Conservation (phyloP, 2,113 vertebrate species). For the Sardina pilchardus region DNA sequence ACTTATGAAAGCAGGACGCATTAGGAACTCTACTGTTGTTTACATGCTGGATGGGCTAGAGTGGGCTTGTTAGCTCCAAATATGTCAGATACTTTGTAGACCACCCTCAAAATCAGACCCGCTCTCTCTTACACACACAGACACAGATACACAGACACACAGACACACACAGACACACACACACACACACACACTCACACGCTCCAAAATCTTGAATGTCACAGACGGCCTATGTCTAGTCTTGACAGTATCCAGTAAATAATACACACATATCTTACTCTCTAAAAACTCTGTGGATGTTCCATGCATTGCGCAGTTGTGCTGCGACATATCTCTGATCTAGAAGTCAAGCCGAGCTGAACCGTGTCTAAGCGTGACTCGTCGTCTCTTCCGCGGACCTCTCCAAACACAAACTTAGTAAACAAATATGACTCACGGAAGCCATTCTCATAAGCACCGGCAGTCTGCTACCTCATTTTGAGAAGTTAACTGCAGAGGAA, state of each 20-base stretch:
- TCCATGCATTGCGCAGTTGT: not conserved
- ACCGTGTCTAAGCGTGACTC: not conserved
- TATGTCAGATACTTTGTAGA: not conserved
- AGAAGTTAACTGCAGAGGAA: not conserved
- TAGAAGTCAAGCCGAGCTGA: not conserved
- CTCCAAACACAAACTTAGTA: not conserved
- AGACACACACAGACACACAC: not conserved
- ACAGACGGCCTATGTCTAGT: not conserved
- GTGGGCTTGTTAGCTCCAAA: not conserved
- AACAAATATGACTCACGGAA: not conserved
- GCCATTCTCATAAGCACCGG: not conserved
- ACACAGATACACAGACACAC: not conserved
- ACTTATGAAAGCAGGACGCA: not conserved
- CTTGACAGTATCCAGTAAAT: not conserved
- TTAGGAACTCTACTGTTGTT: not conserved
- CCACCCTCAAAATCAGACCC: not conserved
- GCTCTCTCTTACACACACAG: not conserved
- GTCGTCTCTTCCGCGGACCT: not conserved
- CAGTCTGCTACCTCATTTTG: not conserved
- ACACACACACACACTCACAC: not conserved
- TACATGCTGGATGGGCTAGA: not conserved
- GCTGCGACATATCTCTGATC: not conserved
- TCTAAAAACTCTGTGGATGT: not conserved
- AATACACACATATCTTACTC: not conserved
- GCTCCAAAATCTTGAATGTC: not conserved